These are phyloP conservation scores for Drosophila baimaii DNA, from an alignment of 1,140 invertebrate species.

Conservation along the genomic window DNA sequence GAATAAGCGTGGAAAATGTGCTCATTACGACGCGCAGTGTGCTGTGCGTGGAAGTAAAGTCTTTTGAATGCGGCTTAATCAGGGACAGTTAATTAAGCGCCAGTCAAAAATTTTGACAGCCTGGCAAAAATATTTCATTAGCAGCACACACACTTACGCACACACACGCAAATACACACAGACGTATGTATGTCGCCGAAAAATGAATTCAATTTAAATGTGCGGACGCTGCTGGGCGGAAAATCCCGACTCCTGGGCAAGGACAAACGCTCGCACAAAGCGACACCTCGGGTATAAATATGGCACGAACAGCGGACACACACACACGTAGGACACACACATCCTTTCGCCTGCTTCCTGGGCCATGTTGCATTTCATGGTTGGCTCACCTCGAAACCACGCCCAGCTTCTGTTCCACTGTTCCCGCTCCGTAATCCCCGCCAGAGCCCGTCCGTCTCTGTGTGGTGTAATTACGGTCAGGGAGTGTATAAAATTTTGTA, in stretches of 20 bases:
- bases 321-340: constrained; percentile 15
- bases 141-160: constrained; percentile 8
- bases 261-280: constrained; percentile 20
- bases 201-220: constrained; percentile 49
- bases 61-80: constrained; percentile 37
- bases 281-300: constrained; percentile 43
- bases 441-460: constrained; percentile 11
- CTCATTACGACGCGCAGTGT: constrained; percentile 5
- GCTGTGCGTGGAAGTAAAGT: constrained; percentile 16
- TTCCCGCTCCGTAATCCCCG: constrained; percentile 18
- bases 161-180: constrained; percentile 12
- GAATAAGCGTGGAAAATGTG: constrained; percentile 8
- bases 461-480: constrained; percentile 78
- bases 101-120: constrained; percentile 41
- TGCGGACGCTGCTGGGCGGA: constrained; percentile 19
- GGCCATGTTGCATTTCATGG: constrained; percentile 66
- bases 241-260: constrained; percentile 18
- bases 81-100: constrained; percentile 53
- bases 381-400: constrained; percentile 57
- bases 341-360: constrained; percentile 25
- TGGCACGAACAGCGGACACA: constrained; percentile 16
- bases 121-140: constrained; percentile 40
- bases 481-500: constrained; percentile 73
- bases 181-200: not conserved
- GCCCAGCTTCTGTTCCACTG: constrained; percentile 37